Base-by-base conservation (phyloP, 2,888 invertebrate species). In the Willowsia nigromaculata region DNA sequence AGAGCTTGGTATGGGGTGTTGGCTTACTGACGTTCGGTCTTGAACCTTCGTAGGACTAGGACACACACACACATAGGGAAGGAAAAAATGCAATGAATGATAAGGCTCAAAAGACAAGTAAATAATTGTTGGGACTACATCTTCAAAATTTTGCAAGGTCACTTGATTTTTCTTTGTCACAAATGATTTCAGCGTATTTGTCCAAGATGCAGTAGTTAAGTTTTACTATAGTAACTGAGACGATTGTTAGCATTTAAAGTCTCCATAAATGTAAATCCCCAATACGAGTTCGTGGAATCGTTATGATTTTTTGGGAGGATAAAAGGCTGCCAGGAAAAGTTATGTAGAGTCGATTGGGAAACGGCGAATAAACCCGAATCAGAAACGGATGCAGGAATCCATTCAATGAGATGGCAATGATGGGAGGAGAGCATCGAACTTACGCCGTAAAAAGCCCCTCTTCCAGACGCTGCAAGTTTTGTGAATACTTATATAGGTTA, bases 281-380 rank as follows among this genome's bases (percentile, higher is more conserved):
- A 37, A 37, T 13, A 13, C 1, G 2, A 33, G 1, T 62, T 62
- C 62, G 30, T 9, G 62, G 62, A 62, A 62, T 62, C 62, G n/a
- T 15, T 33, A 62, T 15, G 9, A 68, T 5, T 37, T 65, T 4
- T 30, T 15, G 7, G 1, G 33, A 22, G n/a, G n/a, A 65, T 5
- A 33, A 65, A 9, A 37, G 37, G 68, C 53, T 1, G 5, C n/a
- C 18, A 18, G 37, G n/a, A 68, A 18, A 68, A 40, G 13, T 13
- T 33, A 13, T 9, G 9, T n/a, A 68, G 37, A 68, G 18, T n/a
- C 33, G n/a, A 9, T 33, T 18, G 37, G 68, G 18, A 68, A 37
- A 40, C 9, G 68, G 68, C 68, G 68, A 68, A 37, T 68, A 37
- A n/a, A 13, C 68, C 68, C 68, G 68, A 68, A 68, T 68, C 33